Percentiles rank a stretch among this genome's conserved stretches.
These are phyloP conservation scores for Heptranchias perlo DNA, from an alignment of 2,113 vertebrate genomes.

Conservation along the genomic window DNA sequence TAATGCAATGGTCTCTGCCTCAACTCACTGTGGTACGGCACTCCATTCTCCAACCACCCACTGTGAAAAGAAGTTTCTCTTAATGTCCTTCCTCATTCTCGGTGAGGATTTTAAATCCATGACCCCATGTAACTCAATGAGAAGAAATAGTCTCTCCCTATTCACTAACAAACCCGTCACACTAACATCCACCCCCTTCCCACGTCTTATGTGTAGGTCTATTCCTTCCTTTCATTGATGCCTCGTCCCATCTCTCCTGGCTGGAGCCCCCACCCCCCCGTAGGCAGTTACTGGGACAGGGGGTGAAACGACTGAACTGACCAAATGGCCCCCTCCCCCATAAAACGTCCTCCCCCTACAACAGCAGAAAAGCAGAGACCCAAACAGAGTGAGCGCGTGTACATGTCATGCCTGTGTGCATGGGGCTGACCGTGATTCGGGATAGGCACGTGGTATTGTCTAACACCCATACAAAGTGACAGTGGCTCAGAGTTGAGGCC, in stretches of 20 bases:
- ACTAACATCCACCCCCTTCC: too few species aligned
- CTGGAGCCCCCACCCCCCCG: background rate
- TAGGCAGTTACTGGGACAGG: background rate
- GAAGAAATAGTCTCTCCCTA: background rate
- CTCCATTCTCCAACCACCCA: too few species aligned
- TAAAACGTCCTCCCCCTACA: background rate
- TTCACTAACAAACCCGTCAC: too few species aligned
- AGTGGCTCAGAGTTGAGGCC: background rate
- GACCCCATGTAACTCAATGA: too few species aligned
- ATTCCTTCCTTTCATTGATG: background rate
- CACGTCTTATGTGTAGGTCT: background rate
- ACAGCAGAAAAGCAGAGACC: too few species aligned
- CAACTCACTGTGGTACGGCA: too few species aligned
- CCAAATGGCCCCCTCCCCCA: background rate
- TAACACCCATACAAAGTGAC: background rate
- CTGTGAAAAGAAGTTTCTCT: too few species aligned
- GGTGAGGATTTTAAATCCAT: too few species aligned
- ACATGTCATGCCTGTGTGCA: background rate
- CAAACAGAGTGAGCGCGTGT: background rate
- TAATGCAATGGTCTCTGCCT: too few species aligned
- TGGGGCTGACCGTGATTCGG: background rate
- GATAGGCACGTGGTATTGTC: background rate
- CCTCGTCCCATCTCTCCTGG: background rate
- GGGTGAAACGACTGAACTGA: background rate
- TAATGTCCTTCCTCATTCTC: too few species aligned